Conservation (phyloP, 1,140 invertebrate species). For the Brachionus asplanchnoidis region DNA sequence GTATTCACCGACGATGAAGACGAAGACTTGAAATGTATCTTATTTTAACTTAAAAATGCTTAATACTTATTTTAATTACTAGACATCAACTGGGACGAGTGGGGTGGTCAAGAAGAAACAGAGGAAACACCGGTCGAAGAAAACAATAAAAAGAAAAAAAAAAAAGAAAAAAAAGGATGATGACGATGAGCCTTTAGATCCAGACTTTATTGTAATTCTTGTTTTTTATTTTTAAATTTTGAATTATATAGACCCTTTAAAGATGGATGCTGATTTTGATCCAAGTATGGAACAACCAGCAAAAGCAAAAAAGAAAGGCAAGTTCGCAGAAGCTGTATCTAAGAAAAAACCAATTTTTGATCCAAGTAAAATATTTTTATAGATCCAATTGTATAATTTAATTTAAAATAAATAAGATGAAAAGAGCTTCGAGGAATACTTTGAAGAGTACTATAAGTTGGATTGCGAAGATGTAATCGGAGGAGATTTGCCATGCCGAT, state of each 20-base stretch:
- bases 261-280: slow-evolving; percentile 84
- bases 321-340: slow-evolving; percentile 67
- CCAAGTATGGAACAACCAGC: slow-evolving; percentile 51
- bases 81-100: slow-evolving; percentile 62
- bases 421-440: slow-evolving; percentile 76
- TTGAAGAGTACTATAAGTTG: slow-evolving; percentile 87
- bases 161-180: slow-evolving; percentile 44
- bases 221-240: too few relatives aligned
- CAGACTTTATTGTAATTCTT: slow-evolving; percentile 68
- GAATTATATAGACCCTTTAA: background rate
- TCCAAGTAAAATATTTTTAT: slow-evolving; percentile 59
- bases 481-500: slow-evolving; percentile 76
- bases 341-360: slow-evolving; percentile 74
- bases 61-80: slow-evolving; percentile 31
- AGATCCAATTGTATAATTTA: background rate
- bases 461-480: slow-evolving; percentile 91
- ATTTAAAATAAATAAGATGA: slow-evolving; percentile 56
- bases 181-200: slow-evolving; percentile 64
- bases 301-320: slow-evolving; percentile 57
- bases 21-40: slow-evolving; percentile 51
- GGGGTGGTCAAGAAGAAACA: slow-evolving; percentile 66
- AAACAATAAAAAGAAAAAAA: slow-evolving; percentile 46
- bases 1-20: slow-evolving; percentile 74
- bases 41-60: background rate
- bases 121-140: slow-evolving; percentile 50